These are phyloP conservation scores for Brachypterus glaber DNA, from an alignment of 2,888 invertebrate genomes.

Conservation along the genomic window DNA sequence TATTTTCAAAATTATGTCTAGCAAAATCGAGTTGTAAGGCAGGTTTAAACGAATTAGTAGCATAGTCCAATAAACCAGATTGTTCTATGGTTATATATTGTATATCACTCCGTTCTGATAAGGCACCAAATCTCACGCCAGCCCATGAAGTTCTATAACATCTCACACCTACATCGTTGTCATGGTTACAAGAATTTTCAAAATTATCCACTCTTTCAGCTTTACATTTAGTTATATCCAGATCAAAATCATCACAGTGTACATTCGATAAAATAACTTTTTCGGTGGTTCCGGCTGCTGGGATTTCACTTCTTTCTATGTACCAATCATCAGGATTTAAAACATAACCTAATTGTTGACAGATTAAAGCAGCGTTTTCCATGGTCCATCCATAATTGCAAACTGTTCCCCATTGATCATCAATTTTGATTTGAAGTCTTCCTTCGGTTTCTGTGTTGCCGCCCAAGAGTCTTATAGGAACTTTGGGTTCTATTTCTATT, in stretches of 20 bases:
- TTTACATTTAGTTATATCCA: conserved; percentile 79
- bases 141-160: conserved; percentile 93
- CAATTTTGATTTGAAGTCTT: conserved; percentile 71
- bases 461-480: conserved; percentile 71
- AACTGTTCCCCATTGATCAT: conserved; percentile 92
- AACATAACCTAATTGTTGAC: conserved; percentile 88
- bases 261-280: conserved; percentile 78
- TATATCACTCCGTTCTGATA: conserved; percentile 77
- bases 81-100: conserved; percentile 83
- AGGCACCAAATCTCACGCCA: conserved; percentile 79
- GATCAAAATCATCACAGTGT: conserved; percentile 81
- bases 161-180: conserved; percentile 78
- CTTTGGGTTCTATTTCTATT: conserved; percentile 50
- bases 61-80: conserved; percentile 89
- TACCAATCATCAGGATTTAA: conserved; percentile 89
- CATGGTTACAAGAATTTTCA: conserved; percentile 80
- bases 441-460: conserved; percentile 78
- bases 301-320: conserved; percentile 72
- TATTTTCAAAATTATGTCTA: conserved; percentile 71
- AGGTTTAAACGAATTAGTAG: conserved; percentile 77
- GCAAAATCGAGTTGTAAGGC: conserved; percentile 83
- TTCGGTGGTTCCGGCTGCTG: conserved; percentile 65
- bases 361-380: conserved; percentile 82
- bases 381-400: conserved; percentile 96
- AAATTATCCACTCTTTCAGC: conserved; percentile 69